Evolutionary conservation across 2,113 vertebrate genomes (phyloP).

Genomic region (Oceanites oceanicus): DNA sequence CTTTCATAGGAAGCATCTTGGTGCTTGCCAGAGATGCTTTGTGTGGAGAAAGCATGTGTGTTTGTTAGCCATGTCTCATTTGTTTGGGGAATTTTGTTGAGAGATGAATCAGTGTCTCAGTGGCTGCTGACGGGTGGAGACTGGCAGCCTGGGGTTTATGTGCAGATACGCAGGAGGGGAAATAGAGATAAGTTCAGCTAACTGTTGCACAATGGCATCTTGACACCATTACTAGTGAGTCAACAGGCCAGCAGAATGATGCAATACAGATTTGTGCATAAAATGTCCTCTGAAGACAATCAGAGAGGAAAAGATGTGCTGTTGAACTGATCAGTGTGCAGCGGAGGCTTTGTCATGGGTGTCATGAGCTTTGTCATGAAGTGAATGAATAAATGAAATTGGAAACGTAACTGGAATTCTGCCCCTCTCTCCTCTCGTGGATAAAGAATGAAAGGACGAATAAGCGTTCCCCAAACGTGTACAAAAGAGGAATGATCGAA

Average conservation of each 20-base stretch:
- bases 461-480: rapidly evolving
- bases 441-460: background rate
- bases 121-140: background rate
- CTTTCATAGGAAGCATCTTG: background rate
- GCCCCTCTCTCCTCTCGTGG: background rate
- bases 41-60: background rate
- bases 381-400: background rate
- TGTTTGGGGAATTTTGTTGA: background rate
- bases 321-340: background rate
- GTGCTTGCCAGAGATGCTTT: background rate
- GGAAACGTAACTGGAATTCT: background rate
- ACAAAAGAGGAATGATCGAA: background rate
- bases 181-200: background rate
- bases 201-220: background rate
- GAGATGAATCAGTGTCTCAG: background rate
- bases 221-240: background rate
- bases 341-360: background rate
- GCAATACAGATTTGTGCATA: background rate
- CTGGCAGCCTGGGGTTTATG: background rate
- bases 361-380: background rate
- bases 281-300: background rate
- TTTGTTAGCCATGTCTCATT: background rate
- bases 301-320: background rate
- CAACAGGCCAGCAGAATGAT: background rate
- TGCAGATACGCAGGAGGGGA: background rate